These are phyloP conservation scores for Calameuta pallipes DNA, from an alignment of 2,888 invertebrate genomes.

Conservation along the genomic window DNA sequence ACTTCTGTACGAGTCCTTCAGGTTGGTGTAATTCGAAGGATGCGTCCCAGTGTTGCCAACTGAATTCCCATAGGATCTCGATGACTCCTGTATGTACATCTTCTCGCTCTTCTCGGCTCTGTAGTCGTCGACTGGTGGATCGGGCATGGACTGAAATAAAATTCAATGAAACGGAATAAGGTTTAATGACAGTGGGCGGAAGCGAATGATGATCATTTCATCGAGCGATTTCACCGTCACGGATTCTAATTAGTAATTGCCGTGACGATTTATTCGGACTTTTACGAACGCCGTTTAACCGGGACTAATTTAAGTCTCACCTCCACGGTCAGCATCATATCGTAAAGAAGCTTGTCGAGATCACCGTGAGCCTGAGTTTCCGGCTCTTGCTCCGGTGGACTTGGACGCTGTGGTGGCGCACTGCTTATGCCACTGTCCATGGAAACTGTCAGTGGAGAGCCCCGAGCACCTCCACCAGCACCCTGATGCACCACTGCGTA, in stretches of 20 bases:
- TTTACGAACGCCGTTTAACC: background rate
- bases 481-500: conserved; percentile 74
- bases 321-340: conserved; percentile 90
- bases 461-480: conserved; percentile 67
- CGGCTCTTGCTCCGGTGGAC: conserved; percentile 57
- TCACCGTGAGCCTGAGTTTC: conserved; percentile 72
- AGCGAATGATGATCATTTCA: background rate
- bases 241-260: background rate
- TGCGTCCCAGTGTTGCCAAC: conserved; percentile 40
- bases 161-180: background rate
- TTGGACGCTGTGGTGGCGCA: conserved; percentile 62
- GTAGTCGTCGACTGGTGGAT: conserved; percentile 59
- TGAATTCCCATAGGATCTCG: conserved; percentile 48
- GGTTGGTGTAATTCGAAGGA: conserved; percentile 56
- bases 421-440: conserved; percentile 93
- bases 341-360: conserved; percentile 85
- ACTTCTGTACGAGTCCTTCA: conserved; percentile 61
- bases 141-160: conserved; percentile 58
- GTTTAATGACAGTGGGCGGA: background rate
- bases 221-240: conserved; percentile 4
- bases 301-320: conserved; percentile 71
- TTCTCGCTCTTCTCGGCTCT: conserved; percentile 51
- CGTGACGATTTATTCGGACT: background rate
- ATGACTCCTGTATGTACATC: conserved; percentile 53
- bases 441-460: conserved; percentile 85